Evolutionary conservation across 2,797 vertebrate genomes (phyloP), one percentile per base, ranked within the genome.

Genomic region (Tiaroga cobitis): DNA sequence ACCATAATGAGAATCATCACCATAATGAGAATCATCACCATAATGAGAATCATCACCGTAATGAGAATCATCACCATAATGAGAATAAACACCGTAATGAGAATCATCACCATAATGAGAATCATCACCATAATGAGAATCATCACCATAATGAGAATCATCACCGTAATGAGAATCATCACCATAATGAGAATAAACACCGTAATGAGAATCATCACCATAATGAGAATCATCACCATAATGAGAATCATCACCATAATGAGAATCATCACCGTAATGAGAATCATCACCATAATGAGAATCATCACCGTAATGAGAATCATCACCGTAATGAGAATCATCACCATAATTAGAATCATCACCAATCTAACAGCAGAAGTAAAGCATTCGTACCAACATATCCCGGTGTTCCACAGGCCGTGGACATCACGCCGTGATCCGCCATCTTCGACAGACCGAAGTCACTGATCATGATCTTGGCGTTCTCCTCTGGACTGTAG

Each of bases 381-480:
- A 32, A 34, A 34, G 13, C 6, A 2, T 76, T 26, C 94, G 90
- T 89, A 98, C 98, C 98, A 26, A 98, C 98, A 0, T 99, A 98
- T 93, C 97, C 97, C 0, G 97, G 97, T 1, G 97, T 99, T 3
- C 98, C 98, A 8, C 98, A 99, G 75, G 97, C 97, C 0, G 98
- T 99, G 56, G 97, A 98, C 97, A 98, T 99, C 89, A 97, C 94
- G 0, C 97, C 97, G 0, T 93, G 97, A 87, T 97, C 97, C 77
- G 97, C 87, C 81, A 97, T 97, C 91, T 99, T 99, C 0, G 97
- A 99, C 89, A 99, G 90, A 29, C 98, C 98, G 0, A 99, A 99
- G 90, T 99, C 98, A 8, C 96, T 99, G 92, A 99, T 96, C 98
- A 99, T 98, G 91, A 99, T 99, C 91, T 98, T 99, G 4, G 98